Evolutionary conservation across 2,888 invertebrate genomes (phyloP), one percentile per base, ranked within the genome.

Genomic region (Cephus runcator): DNA sequence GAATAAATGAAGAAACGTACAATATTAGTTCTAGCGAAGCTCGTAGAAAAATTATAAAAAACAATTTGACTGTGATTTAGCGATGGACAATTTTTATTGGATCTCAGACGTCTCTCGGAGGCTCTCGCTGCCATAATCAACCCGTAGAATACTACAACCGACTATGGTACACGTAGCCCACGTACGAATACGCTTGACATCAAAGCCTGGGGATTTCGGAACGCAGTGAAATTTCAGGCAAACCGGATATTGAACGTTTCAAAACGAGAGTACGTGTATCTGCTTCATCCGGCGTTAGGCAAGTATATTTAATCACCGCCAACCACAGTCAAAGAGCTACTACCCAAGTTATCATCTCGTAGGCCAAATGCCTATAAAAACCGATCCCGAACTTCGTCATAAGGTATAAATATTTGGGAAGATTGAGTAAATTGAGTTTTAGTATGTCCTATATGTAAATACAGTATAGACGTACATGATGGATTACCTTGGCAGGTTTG

Each of bases 401-500:
- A 23, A 56, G 15, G 56, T 23, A 56, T 56, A 23, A 56, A 56
- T 23, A 56, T 56, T 56, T 23, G 2, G 23, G 23, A 56, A 56
- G 56, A 56, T 56, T 56, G 2, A 56, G 23, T 56, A 56, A 23
- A 56, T 56, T 56, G 1, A 56, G 56, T 56, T 23, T 56, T 23
- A 56, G 56, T 23, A 2, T 2, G 56, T 2, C 23, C 23, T 56
- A 6, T 23, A 23, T 56, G 9, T 56, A 23, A 23, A 56, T 23
- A 23, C 56, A 23, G 23, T 56, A 56, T 56, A 56, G 56, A 56
- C 56, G 9, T 23, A 56, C 6, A 30, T 23, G 71, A 15, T 71
- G 33, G 68, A 79, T 80, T 83, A 93, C 93, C 90, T 93, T 93
- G 84, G 92, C 92, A 79, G 92, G 92, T 85, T 92, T 91, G 73